A percentile compares a stretch with the other conserved stretches of the same genome.
Evolutionary conservation across 92 coral and sea anemone genomes (phyloP).

Genomic region (Bergia sp.): DNA sequence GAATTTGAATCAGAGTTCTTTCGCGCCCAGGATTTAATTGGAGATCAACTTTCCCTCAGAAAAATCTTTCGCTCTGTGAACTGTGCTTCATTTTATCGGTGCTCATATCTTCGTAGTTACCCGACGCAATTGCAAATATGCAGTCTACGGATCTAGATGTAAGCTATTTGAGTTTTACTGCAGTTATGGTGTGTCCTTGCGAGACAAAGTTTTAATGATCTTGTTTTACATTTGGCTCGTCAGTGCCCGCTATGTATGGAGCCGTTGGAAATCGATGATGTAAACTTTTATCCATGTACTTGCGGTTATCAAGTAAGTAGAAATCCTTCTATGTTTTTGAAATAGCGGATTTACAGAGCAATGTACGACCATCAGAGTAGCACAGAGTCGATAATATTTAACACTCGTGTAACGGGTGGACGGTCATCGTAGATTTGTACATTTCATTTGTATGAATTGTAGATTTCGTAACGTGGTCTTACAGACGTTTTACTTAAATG

Average conservation of each 20-base stretch:
- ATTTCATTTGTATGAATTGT: slow-evolving; percentile 12
- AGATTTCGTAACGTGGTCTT: slow-evolving; percentile 32
- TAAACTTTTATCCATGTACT: slow-evolving; percentile 96
- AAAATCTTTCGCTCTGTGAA: slow-evolving; percentile 8
- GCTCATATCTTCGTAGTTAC: slow-evolving; percentile 15
- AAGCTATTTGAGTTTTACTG: slow-evolving; percentile 12
- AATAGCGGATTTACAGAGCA: background rate
- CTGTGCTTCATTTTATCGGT: slow-evolving; percentile 24
- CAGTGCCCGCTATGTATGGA: slow-evolving; percentile 99
- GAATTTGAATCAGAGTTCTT: slow-evolving; percentile 46
- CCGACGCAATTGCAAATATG: slow-evolving; percentile 43
- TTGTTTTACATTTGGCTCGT: slow-evolving; percentile 15
- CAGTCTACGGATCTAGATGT: slow-evolving; percentile 75
- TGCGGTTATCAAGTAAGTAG: slow-evolving; percentile 95
- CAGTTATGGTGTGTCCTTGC: background rate
- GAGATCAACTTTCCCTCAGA: slow-evolving; percentile 37
- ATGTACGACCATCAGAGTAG: background rate
- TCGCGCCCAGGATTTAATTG: slow-evolving; percentile 44
- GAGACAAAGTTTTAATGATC: slow-evolving; percentile 11
- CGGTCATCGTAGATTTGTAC: background rate
- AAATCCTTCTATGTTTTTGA: background rate
- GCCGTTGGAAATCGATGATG: slow-evolving; percentile 98
- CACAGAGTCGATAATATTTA: background rate
- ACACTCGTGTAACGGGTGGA: background rate
- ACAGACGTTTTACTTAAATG: background rate